Percentiles rank a stretch among this genome's conserved stretches.
Conservation (phyloP, 64 coral and sea anemone genomes). For the Cladopsammia gracilis region DNA sequence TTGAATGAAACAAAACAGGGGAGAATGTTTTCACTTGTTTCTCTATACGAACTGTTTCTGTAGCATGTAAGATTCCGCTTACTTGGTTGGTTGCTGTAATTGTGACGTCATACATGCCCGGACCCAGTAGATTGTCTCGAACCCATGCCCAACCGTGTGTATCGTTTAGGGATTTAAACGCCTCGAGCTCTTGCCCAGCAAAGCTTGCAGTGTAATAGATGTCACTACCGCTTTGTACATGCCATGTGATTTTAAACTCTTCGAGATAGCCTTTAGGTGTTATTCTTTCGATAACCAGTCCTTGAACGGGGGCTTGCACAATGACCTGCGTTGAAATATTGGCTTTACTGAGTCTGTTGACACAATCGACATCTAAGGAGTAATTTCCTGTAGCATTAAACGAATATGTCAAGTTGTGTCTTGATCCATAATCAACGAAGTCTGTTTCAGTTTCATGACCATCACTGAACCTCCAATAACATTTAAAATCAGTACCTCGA, state of each 20-base stretch:
- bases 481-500: conserved; percentile 30
- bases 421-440: not conserved
- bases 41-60: not conserved
- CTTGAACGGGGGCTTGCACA: not conserved
- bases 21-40: conserved; percentile 7
- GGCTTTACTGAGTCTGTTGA: not conserved
- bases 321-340: not conserved
- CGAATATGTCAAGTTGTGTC: not conserved
- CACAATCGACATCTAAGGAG: not conserved
- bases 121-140: not conserved
- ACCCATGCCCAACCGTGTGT: conserved; percentile 19
- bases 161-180: not conserved
- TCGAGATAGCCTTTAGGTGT: not conserved
- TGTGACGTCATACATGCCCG: not conserved
- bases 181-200: not conserved
- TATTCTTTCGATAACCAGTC: conserved; percentile 9
- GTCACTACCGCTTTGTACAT: conserved; percentile 15
- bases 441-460: not conserved
- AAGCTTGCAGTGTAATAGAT: conserved; percentile 15
- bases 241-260: conserved; percentile 20
- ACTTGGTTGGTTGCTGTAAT: conserved; percentile 34
- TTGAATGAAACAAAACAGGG: not conserved
- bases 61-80: not conserved
- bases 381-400: conserved; percentile 10
- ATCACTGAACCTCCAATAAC: conserved; percentile 22